Conservation (phyloP, 1,140 invertebrate species). For the Orchesella cincta region DNA sequence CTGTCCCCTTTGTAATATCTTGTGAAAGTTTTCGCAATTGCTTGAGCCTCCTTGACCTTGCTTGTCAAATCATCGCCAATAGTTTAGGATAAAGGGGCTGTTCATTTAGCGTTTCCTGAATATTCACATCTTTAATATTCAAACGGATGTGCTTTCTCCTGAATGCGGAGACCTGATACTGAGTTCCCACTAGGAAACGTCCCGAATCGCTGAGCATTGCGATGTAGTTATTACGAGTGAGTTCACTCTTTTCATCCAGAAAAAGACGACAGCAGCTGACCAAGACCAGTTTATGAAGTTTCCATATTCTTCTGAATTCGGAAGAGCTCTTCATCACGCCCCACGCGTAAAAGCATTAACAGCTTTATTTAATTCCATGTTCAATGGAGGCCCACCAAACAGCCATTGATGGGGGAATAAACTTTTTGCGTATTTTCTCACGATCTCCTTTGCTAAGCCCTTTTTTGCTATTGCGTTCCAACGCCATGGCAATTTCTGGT, state of each 20-base stretch:
- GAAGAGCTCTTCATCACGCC: not conserved
- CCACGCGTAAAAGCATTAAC: not conserved
- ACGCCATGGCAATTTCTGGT: not conserved
- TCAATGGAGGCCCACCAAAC: not conserved
- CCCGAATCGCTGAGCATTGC: not conserved
- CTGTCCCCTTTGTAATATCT: not conserved
- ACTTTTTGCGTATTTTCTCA: not conserved
- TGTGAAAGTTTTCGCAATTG: not conserved
- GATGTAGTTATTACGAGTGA: not conserved
- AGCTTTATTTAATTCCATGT: not conserved
- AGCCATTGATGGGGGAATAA: not conserved
- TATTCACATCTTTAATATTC: not conserved
- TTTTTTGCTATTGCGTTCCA: not conserved
- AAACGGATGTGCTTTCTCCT: not conserved
- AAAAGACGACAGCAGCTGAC: not conserved
- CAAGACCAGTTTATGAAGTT: not conserved
- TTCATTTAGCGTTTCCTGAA: no score
- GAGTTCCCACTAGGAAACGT: not conserved
- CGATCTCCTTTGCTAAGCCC: not conserved
- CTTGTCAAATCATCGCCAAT: not conserved
- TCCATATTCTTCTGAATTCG: not conserved
- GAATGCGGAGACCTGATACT: not conserved
- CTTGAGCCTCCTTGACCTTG: not conserved
- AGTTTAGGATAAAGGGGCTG: not conserved
- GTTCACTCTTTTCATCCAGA: not conserved